A percentile compares a stretch with the other conserved stretches of the same genome.
Evolutionary conservation across 2,797 vertebrate species (phyloP).

Genomic region (Chromobotia macracanthus): DNA sequence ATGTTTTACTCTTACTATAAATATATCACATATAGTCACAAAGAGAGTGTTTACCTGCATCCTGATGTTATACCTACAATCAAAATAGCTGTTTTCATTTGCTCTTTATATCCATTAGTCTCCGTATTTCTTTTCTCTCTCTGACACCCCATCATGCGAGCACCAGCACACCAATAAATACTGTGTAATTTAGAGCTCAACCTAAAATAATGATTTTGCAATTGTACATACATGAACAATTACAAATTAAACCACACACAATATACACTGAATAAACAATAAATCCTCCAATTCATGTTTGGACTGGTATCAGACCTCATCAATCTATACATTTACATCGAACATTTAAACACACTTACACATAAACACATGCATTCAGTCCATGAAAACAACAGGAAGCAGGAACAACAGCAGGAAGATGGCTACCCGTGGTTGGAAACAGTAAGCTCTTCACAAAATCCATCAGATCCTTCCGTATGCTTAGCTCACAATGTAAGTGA

Average conservation of each 20-base stretch:
- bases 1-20: not conserved
- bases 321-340: not conserved
- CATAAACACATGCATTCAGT: not conserved
- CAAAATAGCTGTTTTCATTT: conserved; percentile 1
- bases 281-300: conserved; percentile 4
- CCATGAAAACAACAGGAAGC: not conserved
- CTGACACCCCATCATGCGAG: not conserved
- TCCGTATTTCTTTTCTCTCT: conserved; percentile 1
- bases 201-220: conserved; percentile 19
- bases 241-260: conserved; percentile 6
- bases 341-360: not conserved
- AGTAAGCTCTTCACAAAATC: not conserved
- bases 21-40: conserved; percentile 9
- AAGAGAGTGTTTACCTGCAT: not conserved
- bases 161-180: conserved; percentile 40
- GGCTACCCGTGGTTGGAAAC: not conserved
- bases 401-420: conserved; percentile 6
- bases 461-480: not conserved
- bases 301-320: conserved; percentile 3
- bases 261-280: conserved; percentile 25
- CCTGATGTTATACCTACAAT: not conserved
- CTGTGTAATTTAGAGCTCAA: conserved; percentile 29
- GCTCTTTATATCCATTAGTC: not conserved
- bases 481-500: conserved; percentile 7
- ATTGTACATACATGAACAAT: conserved; percentile 19